Evolutionary conservation across 2,797 vertebrate genomes (phyloP).

Genomic region (Vespertilio murinus): DNA sequence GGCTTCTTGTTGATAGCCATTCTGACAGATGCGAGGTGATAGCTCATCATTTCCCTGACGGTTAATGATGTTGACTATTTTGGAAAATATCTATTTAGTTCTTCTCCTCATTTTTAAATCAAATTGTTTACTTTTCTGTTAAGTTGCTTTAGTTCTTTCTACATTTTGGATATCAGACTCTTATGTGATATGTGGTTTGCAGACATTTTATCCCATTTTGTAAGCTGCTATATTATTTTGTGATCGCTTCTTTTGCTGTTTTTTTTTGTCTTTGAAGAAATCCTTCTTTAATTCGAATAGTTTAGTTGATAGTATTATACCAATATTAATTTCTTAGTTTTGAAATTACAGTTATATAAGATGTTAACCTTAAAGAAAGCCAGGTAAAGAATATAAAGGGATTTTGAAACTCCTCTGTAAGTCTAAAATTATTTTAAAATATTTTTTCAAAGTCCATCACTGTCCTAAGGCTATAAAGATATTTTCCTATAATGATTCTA

Average conservation of each 20-base stretch:
- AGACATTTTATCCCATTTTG: background rate
- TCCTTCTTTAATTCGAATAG: background rate
- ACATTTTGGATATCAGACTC: background rate
- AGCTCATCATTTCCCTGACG: background rate
- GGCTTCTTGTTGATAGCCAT: background rate
- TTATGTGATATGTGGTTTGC: background rate
- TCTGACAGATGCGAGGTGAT: background rate
- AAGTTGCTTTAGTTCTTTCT: background rate
- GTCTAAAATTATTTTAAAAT: background rate
- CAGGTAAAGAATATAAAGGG: background rate
- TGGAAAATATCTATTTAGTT: background rate
- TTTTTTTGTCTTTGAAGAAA: background rate
- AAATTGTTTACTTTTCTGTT: background rate
- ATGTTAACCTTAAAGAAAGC: background rate
- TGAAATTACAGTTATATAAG: background rate
- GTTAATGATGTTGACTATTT: background rate
- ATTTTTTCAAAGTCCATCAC: background rate
- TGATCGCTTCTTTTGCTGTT: background rate
- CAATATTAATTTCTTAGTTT: slow-evolving; percentile 4
- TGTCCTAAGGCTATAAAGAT: background rate
- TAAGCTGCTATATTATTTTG: background rate
- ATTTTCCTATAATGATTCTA: background rate
- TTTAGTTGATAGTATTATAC: background rate
- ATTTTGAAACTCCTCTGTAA: background rate
- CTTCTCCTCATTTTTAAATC: background rate